Percentiles rank a stretch among this genome's conserved stretches.
Conservation (phyloP, 2,888 invertebrate genomes). For the Antitype chi region DNA sequence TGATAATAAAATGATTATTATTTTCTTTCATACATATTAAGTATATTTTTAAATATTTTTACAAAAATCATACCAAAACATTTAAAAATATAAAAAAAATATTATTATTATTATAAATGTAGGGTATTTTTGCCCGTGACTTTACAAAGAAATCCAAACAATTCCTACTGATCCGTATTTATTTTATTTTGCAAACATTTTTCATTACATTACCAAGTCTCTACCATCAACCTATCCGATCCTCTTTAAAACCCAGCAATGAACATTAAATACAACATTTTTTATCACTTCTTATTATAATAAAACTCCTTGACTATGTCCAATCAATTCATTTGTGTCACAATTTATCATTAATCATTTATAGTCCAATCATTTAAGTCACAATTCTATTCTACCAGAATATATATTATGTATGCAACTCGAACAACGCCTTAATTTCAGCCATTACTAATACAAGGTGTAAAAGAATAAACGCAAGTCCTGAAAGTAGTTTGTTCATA, state of each 20-base stretch:
- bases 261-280: slow-evolving; percentile 16
- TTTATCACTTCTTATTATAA: slow-evolving; percentile 47
- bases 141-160: neutral
- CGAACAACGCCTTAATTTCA: too few species aligned
- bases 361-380: neutral
- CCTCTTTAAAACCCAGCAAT: neutral
- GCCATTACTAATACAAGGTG: too few species aligned
- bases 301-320: slow-evolving; percentile 16
- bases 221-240: neutral
- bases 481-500: too few species aligned
- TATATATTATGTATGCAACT: neutral
- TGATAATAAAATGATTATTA: too few species aligned
- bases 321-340: slow-evolving; percentile 5
- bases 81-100: too few species aligned
- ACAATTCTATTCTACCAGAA: neutral
- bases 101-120: neutral
- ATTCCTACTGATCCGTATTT: neutral
- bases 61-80: too few species aligned
- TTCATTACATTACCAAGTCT: slow-evolving; percentile 3
- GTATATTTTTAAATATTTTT: too few species aligned
- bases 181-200: neutral
- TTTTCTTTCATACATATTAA: too few species aligned
- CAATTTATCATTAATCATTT: neutral
- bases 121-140: neutral
- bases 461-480: too few species aligned